Percentiles rank a stretch among this genome's conserved stretches.
Evolutionary conservation across 1,140 invertebrate species (phyloP).

Genomic region (Nasonia longicornis): DNA sequence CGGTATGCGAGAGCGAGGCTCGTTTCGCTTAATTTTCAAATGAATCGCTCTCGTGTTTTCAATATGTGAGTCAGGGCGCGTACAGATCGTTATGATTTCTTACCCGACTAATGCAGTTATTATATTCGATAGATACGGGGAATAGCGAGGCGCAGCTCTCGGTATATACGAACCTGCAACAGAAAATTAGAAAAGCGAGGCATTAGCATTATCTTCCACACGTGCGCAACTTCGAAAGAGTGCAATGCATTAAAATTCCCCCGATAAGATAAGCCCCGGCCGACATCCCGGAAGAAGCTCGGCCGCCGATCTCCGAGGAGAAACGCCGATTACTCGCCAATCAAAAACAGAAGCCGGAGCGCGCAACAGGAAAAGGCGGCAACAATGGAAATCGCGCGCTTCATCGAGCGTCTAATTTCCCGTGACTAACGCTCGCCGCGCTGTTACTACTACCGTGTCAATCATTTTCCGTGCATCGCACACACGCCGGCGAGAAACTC

Average conservation of each 20-base stretch:
- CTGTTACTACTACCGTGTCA: constrained; percentile 16
- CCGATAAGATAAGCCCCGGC: neutral
- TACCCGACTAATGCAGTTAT: neutral
- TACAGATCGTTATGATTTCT: neutral
- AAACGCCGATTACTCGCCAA: neutral
- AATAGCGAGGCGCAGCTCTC: neutral
- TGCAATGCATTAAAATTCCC: neutral
- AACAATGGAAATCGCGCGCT: constrained; percentile 11
- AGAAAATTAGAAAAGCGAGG: neutral
- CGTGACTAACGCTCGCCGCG: constrained; percentile 28
- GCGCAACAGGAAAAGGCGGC: neutral
- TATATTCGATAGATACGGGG: neutral
- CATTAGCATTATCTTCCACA: neutral
- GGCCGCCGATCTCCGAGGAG: neutral
- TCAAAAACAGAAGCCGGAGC: neutral
- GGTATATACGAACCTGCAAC: neutral
- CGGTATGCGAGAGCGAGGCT: neutral
- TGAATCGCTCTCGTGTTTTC: neutral
- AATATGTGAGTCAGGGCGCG: too few relatives aligned
- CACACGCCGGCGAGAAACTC: neutral
- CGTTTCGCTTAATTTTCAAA: neutral
- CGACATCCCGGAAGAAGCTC: neutral
- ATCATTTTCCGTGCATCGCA: constrained; percentile 9
- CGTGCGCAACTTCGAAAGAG: neutral
- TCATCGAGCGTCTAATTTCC: constrained; percentile 32